These are phyloP conservation scores for Passer montanus DNA, from an alignment of 2,113 vertebrate species.

Conservation along the genomic window DNA sequence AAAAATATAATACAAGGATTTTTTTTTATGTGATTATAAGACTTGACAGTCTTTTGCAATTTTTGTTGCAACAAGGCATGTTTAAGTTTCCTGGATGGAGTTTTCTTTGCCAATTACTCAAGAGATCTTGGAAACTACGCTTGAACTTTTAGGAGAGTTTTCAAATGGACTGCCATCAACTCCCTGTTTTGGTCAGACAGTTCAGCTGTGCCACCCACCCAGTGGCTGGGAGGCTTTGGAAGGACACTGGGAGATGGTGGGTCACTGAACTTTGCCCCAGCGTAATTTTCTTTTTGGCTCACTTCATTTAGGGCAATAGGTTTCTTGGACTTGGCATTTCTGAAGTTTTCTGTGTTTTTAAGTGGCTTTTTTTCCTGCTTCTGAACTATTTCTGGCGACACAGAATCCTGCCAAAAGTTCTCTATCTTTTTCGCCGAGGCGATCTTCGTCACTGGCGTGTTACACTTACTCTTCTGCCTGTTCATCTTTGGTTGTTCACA, in stretches of 20 bases:
- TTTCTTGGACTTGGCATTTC: constrained; percentile 65
- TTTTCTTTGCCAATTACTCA: constrained; percentile 46
- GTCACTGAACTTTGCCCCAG: constrained; percentile 94
- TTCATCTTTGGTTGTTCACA: constrained; percentile 77
- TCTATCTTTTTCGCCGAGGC: constrained; percentile 75
- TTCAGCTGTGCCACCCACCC: constrained; percentile 82
- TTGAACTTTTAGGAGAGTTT: constrained; percentile 91
- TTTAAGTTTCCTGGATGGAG: constrained; percentile 60
- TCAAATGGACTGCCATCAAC: constrained; percentile 89
- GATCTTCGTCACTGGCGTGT: constrained; percentile 61
- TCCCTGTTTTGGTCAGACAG: constrained; percentile 80
- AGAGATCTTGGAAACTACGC: constrained; percentile 55
- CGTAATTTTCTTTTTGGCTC: constrained; percentile 88
- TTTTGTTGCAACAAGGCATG: constrained; percentile 78
- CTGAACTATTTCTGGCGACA: constrained; percentile 54
- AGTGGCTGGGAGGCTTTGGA: constrained; percentile 94
- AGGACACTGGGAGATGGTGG: constrained; percentile 94
- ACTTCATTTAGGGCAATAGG: constrained; percentile 66
- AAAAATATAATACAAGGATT: constrained; percentile 82
- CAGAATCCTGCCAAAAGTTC: constrained; percentile 74
- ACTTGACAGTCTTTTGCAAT: constrained; percentile 74
- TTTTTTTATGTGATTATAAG: constrained; percentile 45
- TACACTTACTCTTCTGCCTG: constrained; percentile 80
- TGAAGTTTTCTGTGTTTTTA: constrained; percentile 76
- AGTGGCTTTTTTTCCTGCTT: constrained; percentile 81